Conservation (phyloP, 2,113 vertebrate species). For the Chloropsis cyanopogon region DNA sequence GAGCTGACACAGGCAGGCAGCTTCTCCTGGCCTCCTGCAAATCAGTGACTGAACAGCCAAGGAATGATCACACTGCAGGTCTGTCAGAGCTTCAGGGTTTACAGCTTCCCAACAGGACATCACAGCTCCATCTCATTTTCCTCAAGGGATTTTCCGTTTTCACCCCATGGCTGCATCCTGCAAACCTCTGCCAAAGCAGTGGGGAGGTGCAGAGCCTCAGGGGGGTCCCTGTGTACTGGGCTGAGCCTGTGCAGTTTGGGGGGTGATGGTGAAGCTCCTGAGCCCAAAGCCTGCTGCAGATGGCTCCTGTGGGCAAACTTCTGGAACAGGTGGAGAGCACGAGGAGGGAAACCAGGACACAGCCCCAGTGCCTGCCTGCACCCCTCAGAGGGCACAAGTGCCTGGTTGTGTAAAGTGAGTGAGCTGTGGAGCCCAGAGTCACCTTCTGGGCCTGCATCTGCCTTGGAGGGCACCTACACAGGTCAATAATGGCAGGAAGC, state of each 20-base stretch:
- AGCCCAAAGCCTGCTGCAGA: not conserved
- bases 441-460: not conserved
- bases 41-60: not conserved
- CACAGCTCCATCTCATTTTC: not conserved
- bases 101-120: not conserved
- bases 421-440: not conserved
- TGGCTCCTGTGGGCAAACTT: not conserved
- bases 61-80: fast-evolving
- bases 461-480: fast-evolving
- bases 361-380: not conserved
- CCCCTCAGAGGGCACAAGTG: not conserved
- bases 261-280: not conserved
- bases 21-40: not conserved
- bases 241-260: not conserved
- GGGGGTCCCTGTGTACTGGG: not conserved
- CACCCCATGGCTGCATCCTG: not conserved
- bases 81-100: not conserved
- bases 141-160: not conserved
- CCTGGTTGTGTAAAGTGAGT: no score
- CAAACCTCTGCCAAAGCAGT: not conserved
- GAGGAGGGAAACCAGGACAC: not conserved
- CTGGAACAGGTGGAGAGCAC: fast-evolving
- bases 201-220: not conserved
- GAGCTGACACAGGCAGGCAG: not conserved
- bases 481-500: fast-evolving